These are phyloP conservation scores for Trididemnum nubilum DNA, from an alignment of 23 tunicate genomes.

Conservation along the genomic window DNA sequence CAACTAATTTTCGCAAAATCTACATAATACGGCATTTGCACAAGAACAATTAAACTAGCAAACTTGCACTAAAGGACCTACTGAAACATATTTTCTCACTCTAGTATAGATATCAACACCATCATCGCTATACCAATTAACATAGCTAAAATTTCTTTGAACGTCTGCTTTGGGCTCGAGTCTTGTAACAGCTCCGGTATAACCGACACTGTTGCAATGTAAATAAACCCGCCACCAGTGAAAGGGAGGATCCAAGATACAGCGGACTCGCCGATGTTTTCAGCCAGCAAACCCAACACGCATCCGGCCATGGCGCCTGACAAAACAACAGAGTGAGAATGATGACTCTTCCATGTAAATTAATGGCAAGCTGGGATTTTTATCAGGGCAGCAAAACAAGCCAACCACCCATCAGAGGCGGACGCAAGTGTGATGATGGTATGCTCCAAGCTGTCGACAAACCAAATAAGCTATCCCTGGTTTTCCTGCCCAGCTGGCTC, in stretches of 20 bases:
- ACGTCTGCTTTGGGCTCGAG: slow-evolving; percentile 70
- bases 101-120: slow-evolving; percentile 84
- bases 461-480: no score
- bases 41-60: no score
- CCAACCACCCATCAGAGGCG: no score
- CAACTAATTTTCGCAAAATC: no score
- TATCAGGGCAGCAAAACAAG: background rate
- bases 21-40: no score
- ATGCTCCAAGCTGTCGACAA: no score
- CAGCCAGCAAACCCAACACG: slow-evolving; percentile 76
- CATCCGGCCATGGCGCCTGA: slow-evolving; percentile 92
- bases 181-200: slow-evolving; percentile 87
- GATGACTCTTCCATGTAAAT: background rate
- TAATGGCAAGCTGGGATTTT: background rate
- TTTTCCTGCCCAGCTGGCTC: no score
- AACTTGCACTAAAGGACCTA: no score
- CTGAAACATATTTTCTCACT: no score
- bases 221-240: slow-evolving; percentile 97
- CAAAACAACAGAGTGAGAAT: background rate
- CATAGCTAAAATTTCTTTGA: slow-evolving; percentile 89
- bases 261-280: slow-evolving; percentile 90
- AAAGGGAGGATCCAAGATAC: slow-evolving; percentile 90
- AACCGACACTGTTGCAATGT: slow-evolving; percentile 96
- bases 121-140: slow-evolving; percentile 90
- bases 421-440: no score